Conservation (phyloP, 2,797 vertebrate species). For the Iguana delicatissima region DNA sequence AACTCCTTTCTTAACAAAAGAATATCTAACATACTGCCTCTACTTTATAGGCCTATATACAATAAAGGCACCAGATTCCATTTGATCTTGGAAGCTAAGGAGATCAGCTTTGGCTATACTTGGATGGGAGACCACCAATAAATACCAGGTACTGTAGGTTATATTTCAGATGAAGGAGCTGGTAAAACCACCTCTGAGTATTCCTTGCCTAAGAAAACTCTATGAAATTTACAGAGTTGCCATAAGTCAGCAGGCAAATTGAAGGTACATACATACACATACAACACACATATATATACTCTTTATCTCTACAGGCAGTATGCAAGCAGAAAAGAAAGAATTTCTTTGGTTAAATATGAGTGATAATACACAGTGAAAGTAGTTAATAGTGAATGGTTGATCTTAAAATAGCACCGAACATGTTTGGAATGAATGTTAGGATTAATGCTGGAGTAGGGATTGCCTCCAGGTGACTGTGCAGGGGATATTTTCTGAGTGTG, state of each 20-base stretch:
- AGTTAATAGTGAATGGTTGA: neutral
- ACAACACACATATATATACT: no score
- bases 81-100: neutral
- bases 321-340: neutral
- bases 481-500: neutral
- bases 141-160: no score
- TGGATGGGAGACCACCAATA: no score
- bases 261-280: no score
- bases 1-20: neutral
- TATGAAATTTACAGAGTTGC: no score
- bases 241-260: no score
- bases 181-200: no score
- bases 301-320: neutral
- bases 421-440: neutral
- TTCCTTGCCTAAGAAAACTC: no score
- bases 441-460: neutral
- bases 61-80: neutral
- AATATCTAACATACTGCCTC: neutral
- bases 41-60: no score
- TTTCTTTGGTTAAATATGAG: neutral
- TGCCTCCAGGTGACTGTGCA: neutral
- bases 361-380: neutral
- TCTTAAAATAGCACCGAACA: neutral
- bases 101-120: no score
- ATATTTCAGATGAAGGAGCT: no score